Conservation (phyloP, 2,113 vertebrate genomes). For the Lutjanus erythropterus region DNA sequence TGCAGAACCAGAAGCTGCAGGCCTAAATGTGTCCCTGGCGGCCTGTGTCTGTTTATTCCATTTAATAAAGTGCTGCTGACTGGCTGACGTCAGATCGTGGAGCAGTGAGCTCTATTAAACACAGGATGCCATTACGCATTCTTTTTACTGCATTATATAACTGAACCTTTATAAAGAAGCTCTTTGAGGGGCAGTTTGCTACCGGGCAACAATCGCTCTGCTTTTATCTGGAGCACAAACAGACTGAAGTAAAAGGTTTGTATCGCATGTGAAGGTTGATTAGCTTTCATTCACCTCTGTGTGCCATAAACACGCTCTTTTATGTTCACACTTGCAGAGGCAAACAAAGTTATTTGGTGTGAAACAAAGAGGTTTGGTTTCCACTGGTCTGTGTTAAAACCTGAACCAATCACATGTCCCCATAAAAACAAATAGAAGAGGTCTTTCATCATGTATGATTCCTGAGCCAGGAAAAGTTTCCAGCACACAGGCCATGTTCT, state of each 20-base stretch:
- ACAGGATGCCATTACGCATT: conserved; percentile 10
- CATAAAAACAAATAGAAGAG: background rate
- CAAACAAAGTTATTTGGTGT: conserved; percentile 11
- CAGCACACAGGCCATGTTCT: background rate
- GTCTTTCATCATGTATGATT: background rate
- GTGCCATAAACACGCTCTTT: background rate
- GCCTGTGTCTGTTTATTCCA: conserved; percentile 7
- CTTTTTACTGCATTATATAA: conserved; percentile 37
- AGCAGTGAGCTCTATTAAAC: conserved; percentile 18
- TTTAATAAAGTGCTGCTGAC: conserved; percentile 19
- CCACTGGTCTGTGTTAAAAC: background rate
- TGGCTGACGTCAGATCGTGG: conserved; percentile 25
- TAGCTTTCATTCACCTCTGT: background rate
- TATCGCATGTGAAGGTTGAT: background rate
- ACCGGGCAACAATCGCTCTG: background rate
- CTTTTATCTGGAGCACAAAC: background rate
- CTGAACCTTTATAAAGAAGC: background rate
- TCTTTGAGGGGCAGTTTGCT: background rate
- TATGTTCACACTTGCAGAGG: background rate
- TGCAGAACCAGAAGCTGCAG: background rate
- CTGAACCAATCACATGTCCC: background rate
- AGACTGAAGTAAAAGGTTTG: background rate
- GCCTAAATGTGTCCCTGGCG: conserved; percentile 6
- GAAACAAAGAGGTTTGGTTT: background rate
- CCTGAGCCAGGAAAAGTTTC: conserved; percentile 14